These are phyloP conservation scores for Tiaroga cobitis DNA, from an alignment of 2,797 vertebrate species.

Conservation along the genomic window DNA sequence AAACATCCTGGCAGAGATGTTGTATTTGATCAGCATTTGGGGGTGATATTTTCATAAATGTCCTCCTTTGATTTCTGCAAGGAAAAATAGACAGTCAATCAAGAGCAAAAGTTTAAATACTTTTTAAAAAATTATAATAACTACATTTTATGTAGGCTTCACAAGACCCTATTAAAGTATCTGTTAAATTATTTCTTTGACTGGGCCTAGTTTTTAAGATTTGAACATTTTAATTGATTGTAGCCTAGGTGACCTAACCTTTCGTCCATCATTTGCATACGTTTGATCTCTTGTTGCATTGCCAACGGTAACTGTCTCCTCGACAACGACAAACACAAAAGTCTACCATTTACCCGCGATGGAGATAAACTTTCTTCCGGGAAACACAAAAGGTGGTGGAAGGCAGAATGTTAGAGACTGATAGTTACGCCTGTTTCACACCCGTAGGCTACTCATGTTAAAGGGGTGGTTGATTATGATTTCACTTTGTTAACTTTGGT, in stretches of 20 bases:
- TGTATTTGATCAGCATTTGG: background rate
- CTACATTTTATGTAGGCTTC: background rate
- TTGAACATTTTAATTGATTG: background rate
- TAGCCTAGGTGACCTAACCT: background rate
- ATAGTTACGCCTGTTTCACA: background rate
- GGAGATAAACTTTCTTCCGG: background rate
- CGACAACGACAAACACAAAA: too few species aligned
- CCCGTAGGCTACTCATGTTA: too few species aligned
- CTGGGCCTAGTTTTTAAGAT: background rate
- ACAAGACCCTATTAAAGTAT: background rate
- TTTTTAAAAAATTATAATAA: background rate
- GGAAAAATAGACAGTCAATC: background rate
- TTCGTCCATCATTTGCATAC: background rate
- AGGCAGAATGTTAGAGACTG: background rate
- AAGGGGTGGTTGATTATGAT: too few species aligned
- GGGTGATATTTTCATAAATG: background rate
- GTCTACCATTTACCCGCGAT: background rate
- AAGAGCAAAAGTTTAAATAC: background rate
- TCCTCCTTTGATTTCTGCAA: background rate
- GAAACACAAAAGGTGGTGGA: too few species aligned
- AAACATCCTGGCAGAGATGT: background rate
- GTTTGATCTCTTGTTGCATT: background rate
- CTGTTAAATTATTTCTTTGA: background rate
- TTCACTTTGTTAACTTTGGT: too few species aligned
- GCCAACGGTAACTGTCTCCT: background rate